phyloP scores from a whole-genome alignment of 1,140 invertebrate genomes.

The Papilio dardanus region DNA sequence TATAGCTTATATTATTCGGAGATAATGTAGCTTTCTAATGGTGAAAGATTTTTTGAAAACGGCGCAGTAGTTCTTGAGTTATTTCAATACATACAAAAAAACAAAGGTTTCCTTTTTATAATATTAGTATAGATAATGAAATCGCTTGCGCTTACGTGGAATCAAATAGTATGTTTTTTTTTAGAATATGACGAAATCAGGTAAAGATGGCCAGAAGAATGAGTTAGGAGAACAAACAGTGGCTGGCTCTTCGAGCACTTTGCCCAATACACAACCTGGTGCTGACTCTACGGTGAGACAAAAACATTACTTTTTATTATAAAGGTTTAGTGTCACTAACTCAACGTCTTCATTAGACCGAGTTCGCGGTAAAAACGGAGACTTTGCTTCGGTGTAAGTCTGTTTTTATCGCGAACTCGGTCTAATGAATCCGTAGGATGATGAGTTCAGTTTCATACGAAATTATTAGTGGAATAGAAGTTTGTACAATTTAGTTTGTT shows the following conservation, averaged over 20 bases:
- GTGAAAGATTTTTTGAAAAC: no score
- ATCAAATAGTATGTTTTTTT: slow-evolving; percentile 46
- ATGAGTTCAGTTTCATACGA: background rate
- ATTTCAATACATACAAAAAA: no score
- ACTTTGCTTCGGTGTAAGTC: no score
- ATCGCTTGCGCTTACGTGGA: background rate
- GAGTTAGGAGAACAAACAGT: slow-evolving; percentile 46
- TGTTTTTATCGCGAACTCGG: no score
- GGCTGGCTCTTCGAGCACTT: slow-evolving; percentile 38
- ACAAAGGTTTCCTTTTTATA: background rate
- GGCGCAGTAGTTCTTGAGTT: no score
- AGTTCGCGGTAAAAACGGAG: no score
- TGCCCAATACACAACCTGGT: background rate
- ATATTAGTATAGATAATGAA: background rate
- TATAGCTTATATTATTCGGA: no score
- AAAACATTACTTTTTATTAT: background rate
- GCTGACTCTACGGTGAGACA: background rate
- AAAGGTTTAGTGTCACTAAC: no score
- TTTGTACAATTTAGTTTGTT: background rate
- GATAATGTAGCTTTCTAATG: no score
- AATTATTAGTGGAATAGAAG: background rate
- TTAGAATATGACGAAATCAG: slow-evolving; percentile 78
- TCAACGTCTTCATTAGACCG: no score
- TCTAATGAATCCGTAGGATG: no score
- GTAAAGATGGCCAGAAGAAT: slow-evolving; percentile 48